phyloP scores from a whole-genome alignment of 37 sponge, comb jelly and placozoan species.

The Eunapius fragilis region DNA sequence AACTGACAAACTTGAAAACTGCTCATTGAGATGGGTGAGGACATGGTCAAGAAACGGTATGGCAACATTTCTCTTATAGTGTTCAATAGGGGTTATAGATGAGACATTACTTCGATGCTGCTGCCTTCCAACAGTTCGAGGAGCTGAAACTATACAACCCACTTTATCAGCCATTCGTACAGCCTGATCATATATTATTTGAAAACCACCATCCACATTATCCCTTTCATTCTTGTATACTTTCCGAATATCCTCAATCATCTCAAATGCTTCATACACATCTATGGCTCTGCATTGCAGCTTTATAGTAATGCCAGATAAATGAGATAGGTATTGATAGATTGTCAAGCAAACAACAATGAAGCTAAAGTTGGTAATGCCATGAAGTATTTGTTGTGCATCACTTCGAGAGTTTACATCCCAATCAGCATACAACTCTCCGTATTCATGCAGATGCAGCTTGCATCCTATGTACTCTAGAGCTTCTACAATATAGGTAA shows the following conservation, averaged over 20 bases:
- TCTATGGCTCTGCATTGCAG: constrained; percentile 27
- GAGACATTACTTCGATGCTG: constrained; percentile 44
- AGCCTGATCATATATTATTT: constrained; percentile 1
- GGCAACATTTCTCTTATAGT: constrained; percentile 35
- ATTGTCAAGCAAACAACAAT: too few species aligned
- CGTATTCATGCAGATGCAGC: constrained; percentile 12
- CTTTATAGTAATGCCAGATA: background rate
- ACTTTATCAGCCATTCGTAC: background rate
- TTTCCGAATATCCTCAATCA: constrained; percentile 12
- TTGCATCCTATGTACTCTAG: constrained; percentile 19
- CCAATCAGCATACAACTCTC: constrained; percentile 22
- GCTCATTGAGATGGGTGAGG: background rate
- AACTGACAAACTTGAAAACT: constrained; percentile 16
- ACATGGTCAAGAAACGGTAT: constrained; percentile 58
- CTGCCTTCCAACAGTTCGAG: background rate
- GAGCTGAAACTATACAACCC: background rate
- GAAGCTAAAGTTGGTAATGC: constrained; percentile 42
- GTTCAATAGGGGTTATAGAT: constrained; percentile 23
- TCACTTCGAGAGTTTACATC: constrained; percentile 14
- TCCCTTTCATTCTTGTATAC: constrained; percentile 8
- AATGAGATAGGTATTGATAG: background rate
- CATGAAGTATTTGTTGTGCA: constrained; percentile 34
- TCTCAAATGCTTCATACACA: constrained; percentile 46
- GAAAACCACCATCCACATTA: constrained; percentile 4
- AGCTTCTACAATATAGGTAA: constrained; percentile 32